Percentiles rank a stretch among this genome's conserved stretches.
Evolutionary conservation across 2,113 vertebrate genomes (phyloP).

Genomic region (Panurus biarmicus): DNA sequence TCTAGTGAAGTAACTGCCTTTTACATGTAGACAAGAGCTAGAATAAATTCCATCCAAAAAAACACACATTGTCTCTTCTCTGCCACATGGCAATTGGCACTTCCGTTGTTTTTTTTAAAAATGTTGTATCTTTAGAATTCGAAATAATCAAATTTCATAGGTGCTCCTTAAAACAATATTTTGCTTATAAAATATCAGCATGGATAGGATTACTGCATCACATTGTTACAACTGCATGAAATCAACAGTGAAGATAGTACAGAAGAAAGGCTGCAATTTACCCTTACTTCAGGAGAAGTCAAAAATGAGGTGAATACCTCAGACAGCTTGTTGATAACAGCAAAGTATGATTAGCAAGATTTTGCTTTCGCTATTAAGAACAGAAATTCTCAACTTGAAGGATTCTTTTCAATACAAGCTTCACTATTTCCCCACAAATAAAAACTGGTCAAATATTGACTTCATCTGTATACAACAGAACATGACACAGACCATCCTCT

Average conservation of each 20-base stretch:
- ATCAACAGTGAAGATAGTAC: background rate
- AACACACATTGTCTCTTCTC: rapidly evolving
- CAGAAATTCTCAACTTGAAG: background rate
- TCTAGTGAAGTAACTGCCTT: background rate
- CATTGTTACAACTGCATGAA: background rate
- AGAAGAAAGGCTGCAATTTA: background rate
- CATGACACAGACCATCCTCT: background rate
- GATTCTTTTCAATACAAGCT: background rate
- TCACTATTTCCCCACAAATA: background rate
- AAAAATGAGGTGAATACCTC: background rate
- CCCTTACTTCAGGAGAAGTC: background rate
- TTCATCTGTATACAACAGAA: background rate
- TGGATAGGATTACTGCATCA: background rate
- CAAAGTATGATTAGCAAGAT: background rate
- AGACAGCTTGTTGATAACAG: background rate
- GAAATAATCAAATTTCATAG: background rate
- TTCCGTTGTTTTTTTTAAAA: background rate
- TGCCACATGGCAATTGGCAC: background rate
- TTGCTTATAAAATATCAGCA: background rate
- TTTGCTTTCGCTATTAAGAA: background rate
- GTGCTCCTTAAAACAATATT: background rate
- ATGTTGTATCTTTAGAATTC: background rate
- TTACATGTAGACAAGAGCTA: background rate
- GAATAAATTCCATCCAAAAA: background rate
- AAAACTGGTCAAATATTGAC: background rate